These are phyloP conservation scores for Hemicrepidius hirtus DNA, from an alignment of 2,888 invertebrate species.

Conservation along the genomic window DNA sequence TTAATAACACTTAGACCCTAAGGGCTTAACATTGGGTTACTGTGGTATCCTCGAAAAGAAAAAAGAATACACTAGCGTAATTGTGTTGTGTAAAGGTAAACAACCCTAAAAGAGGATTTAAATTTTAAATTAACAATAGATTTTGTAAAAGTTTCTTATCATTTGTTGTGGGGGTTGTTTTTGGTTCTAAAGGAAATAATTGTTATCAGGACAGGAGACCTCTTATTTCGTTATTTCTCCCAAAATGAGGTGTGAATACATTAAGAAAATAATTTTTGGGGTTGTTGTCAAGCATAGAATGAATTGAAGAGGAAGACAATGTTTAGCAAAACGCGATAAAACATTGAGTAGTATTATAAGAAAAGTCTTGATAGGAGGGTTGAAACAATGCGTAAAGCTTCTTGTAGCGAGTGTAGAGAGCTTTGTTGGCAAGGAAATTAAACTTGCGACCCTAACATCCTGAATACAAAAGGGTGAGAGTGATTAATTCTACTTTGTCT, in stretches of 20 bases:
- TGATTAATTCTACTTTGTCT: constrained; percentile 22
- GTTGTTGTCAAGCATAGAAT: too few species aligned
- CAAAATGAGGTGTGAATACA: too few species aligned
- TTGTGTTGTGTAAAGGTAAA: background rate
- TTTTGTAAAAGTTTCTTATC: too few species aligned
- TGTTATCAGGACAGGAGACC: too few species aligned
- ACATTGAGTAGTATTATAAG: background rate
- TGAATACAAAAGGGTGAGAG: constrained; percentile 20
- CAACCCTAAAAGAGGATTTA: background rate
- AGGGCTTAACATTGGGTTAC: background rate
- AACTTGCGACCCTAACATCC: constrained; percentile 12
- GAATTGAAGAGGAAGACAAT: background rate
- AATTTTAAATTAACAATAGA: too few species aligned
- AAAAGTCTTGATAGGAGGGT: background rate
- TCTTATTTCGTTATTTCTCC: too few species aligned
- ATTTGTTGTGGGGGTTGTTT: too few species aligned
- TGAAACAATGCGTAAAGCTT: constrained; percentile 21
- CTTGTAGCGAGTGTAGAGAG: constrained; percentile 13
- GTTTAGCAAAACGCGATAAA: constrained; percentile 5
- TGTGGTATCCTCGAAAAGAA: background rate
- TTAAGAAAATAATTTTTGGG: too few species aligned
- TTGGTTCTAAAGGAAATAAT: too few species aligned
- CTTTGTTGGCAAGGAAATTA: constrained; percentile 25
- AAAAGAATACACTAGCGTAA: background rate
- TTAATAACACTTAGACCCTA: too few species aligned